A percentile compares a stretch with the other conserved stretches of the same genome.
These are phyloP conservation scores for Meliscaeva auricollis DNA, from an alignment of 2,888 invertebrate genomes.

Conservation along the genomic window DNA sequence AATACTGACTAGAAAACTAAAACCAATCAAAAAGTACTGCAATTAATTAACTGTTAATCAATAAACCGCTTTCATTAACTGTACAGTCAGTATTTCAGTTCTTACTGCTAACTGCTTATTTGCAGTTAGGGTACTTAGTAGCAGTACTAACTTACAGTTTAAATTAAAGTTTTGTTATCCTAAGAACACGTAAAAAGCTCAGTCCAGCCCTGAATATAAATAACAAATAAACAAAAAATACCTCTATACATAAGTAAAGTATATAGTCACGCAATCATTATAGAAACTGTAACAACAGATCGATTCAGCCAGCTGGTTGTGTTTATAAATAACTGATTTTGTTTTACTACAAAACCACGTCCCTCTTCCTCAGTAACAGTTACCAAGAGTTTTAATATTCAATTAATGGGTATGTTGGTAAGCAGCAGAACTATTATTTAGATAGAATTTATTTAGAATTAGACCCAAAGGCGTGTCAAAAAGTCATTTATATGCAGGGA, in stretches of 20 bases:
- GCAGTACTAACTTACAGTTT: no score
- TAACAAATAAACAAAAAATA: not conserved
- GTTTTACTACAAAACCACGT: not conserved
- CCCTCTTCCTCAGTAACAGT: not conserved
- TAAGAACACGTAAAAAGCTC: no score
- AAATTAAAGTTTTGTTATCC: no score
- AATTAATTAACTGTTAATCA: no score
- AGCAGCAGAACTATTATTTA: not conserved
- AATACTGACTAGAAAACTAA: no score
- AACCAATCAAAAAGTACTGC: no score
- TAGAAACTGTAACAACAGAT: constrained; percentile 15
- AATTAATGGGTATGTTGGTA: constrained; percentile 18
- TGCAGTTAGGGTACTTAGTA: no score
- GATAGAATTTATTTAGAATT: no score
- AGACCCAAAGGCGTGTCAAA: constrained; percentile 2
- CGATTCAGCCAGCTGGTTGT: constrained; percentile 25
- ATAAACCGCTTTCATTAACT: no score
- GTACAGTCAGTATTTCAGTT: no score
- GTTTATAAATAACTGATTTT: constrained; percentile 39
- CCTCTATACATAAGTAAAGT: no score
- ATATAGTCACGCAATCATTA: constrained; percentile 1
- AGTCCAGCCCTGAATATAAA: not conserved
- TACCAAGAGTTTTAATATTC: constrained; percentile 47
- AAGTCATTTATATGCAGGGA: constrained; percentile 32
- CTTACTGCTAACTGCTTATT: no score